These are phyloP conservation scores for Drosophila takahashii DNA, from an alignment of 1,140 invertebrate genomes.

Conservation along the genomic window DNA sequence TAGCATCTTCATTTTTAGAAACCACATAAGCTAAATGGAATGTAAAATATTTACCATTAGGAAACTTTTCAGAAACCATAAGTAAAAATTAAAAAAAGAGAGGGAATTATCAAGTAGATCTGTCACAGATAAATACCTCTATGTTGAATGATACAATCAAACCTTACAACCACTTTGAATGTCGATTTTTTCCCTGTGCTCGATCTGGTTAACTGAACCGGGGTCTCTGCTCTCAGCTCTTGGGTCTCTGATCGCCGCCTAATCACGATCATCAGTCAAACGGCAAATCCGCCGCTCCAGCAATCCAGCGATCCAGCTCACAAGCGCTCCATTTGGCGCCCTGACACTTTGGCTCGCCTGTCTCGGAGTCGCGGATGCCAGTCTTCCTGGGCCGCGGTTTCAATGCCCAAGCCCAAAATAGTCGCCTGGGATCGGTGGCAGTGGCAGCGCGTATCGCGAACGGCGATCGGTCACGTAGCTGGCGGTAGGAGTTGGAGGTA, in stretches of 20 bases:
- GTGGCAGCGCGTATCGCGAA: slow-evolving; percentile 46
- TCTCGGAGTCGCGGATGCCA: slow-evolving; percentile 31
- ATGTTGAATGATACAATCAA: neutral
- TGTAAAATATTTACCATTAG: no score
- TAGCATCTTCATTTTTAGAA: no score
- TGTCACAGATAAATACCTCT: no score
- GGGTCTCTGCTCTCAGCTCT: neutral
- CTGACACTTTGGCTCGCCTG: slow-evolving; percentile 72
- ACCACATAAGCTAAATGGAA: no score
- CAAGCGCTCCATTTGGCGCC: slow-evolving; percentile 58
- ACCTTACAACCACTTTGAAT: neutral
- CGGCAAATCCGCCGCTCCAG: slow-evolving; percentile 55
- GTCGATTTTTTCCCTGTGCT: slow-evolving; percentile 3
- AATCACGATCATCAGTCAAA: slow-evolving; percentile 84
- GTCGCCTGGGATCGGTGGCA: slow-evolving; percentile 36
- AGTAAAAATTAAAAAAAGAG: no score
- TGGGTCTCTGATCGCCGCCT: slow-evolving; percentile 23
- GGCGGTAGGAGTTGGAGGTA: slow-evolving; percentile 21
- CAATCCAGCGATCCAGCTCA: slow-evolving; percentile 37
- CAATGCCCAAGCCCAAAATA: slow-evolving; percentile 33
- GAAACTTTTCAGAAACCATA: neutral
- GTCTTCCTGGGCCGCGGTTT: slow-evolving; percentile 28
- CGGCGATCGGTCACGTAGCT: slow-evolving; percentile 78
- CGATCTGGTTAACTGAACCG: slow-evolving; percentile 8
- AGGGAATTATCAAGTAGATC: no score